These are phyloP conservation scores for Telmatochromis brachygnathus DNA, from an alignment of 2,113 vertebrate species.

Conservation along the genomic window DNA sequence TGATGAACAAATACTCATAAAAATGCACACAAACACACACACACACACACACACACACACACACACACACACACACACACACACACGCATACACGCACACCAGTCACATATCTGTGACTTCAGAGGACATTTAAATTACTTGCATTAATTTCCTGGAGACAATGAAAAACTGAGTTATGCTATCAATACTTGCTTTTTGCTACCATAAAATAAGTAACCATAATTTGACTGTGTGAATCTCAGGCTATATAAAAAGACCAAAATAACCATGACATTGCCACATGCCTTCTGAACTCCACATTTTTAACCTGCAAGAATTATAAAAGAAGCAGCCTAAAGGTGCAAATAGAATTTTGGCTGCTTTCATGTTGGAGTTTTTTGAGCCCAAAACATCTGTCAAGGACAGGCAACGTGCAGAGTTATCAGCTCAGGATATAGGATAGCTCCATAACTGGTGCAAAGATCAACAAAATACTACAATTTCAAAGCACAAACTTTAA, in stretches of 20 bases:
- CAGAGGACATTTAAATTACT: background rate
- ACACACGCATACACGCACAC: background rate
- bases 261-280: background rate
- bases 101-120: background rate
- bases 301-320: background rate
- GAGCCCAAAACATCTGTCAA: background rate
- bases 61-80: background rate
- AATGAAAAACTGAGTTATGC: background rate
- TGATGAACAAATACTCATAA: constrained; percentile 5
- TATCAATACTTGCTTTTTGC: background rate
- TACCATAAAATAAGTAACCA: background rate
- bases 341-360: background rate
- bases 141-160: background rate
- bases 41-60: background rate
- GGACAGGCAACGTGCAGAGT: background rate
- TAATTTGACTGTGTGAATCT: background rate
- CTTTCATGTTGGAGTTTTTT: background rate
- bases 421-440: background rate
- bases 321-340: background rate
- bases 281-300: background rate
- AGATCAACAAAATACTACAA: background rate
- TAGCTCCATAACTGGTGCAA: background rate
- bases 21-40: background rate
- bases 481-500: background rate
- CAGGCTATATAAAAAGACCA: background rate